phyloP scores from a whole-genome alignment of 2,113 vertebrate genomes.

The Dipodomys ordii region DNA sequence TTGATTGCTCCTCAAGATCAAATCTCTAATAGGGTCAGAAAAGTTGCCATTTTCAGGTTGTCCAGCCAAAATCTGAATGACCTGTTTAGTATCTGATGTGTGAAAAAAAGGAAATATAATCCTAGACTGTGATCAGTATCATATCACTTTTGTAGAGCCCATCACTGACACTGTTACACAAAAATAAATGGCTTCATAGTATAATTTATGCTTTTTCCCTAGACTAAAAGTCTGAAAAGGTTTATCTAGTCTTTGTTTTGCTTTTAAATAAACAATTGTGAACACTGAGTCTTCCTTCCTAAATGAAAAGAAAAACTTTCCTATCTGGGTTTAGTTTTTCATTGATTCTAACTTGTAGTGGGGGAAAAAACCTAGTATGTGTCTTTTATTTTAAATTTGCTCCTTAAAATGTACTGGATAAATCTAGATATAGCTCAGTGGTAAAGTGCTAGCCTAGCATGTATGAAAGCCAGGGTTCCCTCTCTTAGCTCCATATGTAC shows the following conservation, averaged over 20 bases:
- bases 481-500: not conserved
- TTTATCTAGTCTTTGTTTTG: not conserved
- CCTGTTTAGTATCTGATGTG: not conserved
- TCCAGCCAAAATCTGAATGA: not conserved
- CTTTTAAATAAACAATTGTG: slow-evolving; percentile 41
- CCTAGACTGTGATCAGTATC: not conserved
- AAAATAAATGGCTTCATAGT: slow-evolving; percentile 5
- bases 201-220: not conserved
- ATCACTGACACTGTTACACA: not conserved
- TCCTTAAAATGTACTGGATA: not conserved
- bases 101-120: not conserved
- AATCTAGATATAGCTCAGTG: not conserved
- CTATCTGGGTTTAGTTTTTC: slow-evolving; percentile 28
- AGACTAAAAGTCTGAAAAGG: not conserved
- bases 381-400: slow-evolving; percentile 46
- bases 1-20: not conserved
- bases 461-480: not conserved
- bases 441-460: not conserved
- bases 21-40: not conserved
- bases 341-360: not conserved
- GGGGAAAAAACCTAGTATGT: not conserved
- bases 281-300: not conserved
- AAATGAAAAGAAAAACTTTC: slow-evolving; percentile 2
- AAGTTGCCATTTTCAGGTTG: slow-evolving; percentile 5
- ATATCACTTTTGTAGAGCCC: not conserved